Percentiles rank a stretch among this genome's conserved stretches.
Evolutionary conservation across 2,113 vertebrate species (phyloP).

Genomic region (Etheostoma spectabile): DNA sequence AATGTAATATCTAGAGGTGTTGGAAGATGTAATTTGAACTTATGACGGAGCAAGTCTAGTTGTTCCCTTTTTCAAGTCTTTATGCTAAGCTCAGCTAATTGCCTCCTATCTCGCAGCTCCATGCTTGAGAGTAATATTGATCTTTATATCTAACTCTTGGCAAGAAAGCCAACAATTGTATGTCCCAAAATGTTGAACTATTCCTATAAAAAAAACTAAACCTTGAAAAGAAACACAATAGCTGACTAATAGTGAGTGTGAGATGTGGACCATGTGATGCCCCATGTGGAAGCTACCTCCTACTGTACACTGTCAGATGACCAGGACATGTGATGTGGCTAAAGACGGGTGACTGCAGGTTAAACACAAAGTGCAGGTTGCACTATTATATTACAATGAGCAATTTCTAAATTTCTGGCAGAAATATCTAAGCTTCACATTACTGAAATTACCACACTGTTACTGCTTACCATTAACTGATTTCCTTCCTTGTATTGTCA

Average conservation of each 20-base stretch:
- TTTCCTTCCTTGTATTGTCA: conserved; percentile 7
- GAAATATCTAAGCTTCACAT: background rate
- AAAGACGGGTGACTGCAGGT: background rate
- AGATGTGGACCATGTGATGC: conserved; percentile 7
- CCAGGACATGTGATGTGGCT: conserved; percentile 26
- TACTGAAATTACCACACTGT: background rate
- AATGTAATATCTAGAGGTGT: background rate
- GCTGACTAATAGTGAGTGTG: background rate
- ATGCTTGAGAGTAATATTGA: background rate
- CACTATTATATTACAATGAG: background rate
- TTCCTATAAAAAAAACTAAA: background rate
- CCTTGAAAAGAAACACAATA: background rate
- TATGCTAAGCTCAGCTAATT: background rate
- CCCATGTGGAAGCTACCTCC: background rate
- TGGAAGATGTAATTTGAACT: background rate
- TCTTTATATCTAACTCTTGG: background rate
- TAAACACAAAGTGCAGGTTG: background rate
- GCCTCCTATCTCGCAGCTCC: background rate
- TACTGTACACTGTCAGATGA: conserved; percentile 23
- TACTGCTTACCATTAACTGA: background rate
- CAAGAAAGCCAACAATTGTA: background rate
- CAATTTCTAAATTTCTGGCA: background rate
- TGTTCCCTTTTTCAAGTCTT: background rate
- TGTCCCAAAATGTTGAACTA: background rate
- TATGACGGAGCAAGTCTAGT: background rate